Evolutionary conservation across 2,113 vertebrate genomes (phyloP), one percentile per base, ranked within the genome.

Genomic region (Odocoileus virginianus): DNA sequence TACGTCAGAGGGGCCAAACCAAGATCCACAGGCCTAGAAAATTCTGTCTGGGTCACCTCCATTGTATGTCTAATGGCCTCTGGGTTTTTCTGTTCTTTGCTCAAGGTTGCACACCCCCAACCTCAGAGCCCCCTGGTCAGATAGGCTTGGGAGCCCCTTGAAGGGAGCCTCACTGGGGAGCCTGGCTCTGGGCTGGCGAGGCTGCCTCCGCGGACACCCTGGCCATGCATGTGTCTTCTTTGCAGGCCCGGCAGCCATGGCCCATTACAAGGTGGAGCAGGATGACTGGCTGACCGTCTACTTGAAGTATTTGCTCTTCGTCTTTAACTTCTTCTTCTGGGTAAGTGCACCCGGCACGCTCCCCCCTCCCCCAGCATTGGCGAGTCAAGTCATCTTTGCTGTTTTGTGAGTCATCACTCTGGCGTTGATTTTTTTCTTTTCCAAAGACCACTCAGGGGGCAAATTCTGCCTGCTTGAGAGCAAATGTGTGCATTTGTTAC

Each of bases 281-380:
- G 99, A 98, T 2, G 99, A 99, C 98, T 99, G 99, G 98, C 90
- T 99, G 95, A 99, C 98, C 0, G 98, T 99, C 95, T 99, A 99
- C 93, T 98, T 99, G 95, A 99, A 99, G 98, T 99, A 99, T 95
- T 98, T 99, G 50, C 99, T 99, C 47, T 99, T 99, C 92, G 85
- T 99, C 64, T 99, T 99, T 97, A 99, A 99, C 98, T 99, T 99
- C 97, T 98, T 99, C 94, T 99, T 99, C 97, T 99, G 99, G 99
- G 99, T 99, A 98, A 99, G 99, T 99, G 71, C 52, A 47, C 21
- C 50, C 89, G 33, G 21, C 21, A 2, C 3, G 0, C 7, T 5
- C 12, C 3, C 33, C 57, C 50, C 40, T 28, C 50, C 60, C 47
- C 6, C 7, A 47, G 71, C 43, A 4, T 30, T 0, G 1, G 13